phyloP scores from a whole-genome alignment of 2,888 invertebrate genomes.

The Drosophila neoperkinsi region DNA sequence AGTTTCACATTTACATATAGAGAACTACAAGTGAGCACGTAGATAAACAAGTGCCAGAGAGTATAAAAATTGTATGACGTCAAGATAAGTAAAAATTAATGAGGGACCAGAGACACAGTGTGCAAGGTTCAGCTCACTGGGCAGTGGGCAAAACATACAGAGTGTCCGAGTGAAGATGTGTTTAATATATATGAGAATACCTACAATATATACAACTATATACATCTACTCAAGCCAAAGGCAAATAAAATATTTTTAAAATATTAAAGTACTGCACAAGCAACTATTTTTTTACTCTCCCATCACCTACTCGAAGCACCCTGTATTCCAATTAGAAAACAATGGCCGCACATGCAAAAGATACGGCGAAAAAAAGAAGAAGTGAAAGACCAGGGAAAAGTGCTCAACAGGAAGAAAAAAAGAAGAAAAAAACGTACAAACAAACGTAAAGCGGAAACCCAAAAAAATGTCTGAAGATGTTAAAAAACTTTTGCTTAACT shows the following conservation, averaged over 20 bases:
- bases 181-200: background rate
- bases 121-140: constrained; percentile 48
- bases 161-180: constrained; percentile 18
- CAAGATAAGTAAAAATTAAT: constrained; percentile 78
- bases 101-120: constrained; percentile 54
- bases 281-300: background rate
- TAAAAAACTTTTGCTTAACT: constrained; percentile 78
- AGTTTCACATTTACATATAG: constrained; percentile 27
- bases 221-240: too few species aligned
- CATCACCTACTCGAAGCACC: constrained; percentile 36
- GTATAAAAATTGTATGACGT: constrained; percentile 62
- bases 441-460: constrained; percentile 69
- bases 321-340: constrained; percentile 63
- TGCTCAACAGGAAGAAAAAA: constrained; percentile 42
- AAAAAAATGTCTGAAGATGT: constrained; percentile 78
- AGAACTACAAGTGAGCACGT: constrained; percentile 60
- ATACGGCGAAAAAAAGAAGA: constrained; percentile 21
- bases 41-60: constrained; percentile 66
- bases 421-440: constrained; percentile 39
- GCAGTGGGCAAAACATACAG: constrained; percentile 49
- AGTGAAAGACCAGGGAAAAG: constrained; percentile 39
- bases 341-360: constrained; percentile 57
- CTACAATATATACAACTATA: background rate
- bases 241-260: background rate
- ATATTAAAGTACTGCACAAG: background rate